A percentile compares a stretch with the other conserved stretches of the same genome.
These are phyloP conservation scores for Gambelia wislizenii DNA, from an alignment of 2,797 vertebrate species.

Conservation along the genomic window DNA sequence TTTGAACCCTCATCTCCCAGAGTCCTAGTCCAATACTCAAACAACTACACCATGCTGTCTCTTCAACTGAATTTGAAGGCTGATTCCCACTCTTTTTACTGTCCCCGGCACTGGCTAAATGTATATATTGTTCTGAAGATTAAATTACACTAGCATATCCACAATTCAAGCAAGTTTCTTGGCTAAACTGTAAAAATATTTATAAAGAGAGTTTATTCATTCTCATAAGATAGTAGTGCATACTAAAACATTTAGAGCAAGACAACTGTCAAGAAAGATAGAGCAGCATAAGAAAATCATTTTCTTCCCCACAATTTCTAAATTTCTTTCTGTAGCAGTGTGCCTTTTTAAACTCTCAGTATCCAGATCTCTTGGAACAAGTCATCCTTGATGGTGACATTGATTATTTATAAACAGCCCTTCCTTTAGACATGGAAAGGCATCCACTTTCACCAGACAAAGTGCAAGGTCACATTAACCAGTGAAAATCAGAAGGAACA, in stretches of 20 bases:
- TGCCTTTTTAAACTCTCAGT: not conserved
- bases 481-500: constrained; percentile 43
- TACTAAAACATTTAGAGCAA: not conserved
- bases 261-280: not conserved
- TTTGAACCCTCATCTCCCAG: no score
- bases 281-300: not conserved
- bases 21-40: no score
- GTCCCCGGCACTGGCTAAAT: not conserved
- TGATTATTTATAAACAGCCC: not conserved
- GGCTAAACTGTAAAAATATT: not conserved
- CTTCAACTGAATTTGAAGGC: no score
- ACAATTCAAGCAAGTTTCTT: not conserved
- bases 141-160: fast-evolving
- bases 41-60: no score
- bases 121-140: not conserved
- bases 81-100: not conserved
- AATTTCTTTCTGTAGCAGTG: not conserved
- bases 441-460: constrained; percentile 10
- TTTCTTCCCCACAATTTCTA: not conserved
- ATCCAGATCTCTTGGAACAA: constrained; percentile 10
- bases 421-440: constrained; percentile 25
- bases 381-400: not conserved
- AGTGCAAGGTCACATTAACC: constrained; percentile 27
- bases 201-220: not conserved
- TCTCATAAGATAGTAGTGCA: not conserved